phyloP scores from a whole-genome alignment of 2,888 invertebrate genomes.

The Netelia melanura region DNA sequence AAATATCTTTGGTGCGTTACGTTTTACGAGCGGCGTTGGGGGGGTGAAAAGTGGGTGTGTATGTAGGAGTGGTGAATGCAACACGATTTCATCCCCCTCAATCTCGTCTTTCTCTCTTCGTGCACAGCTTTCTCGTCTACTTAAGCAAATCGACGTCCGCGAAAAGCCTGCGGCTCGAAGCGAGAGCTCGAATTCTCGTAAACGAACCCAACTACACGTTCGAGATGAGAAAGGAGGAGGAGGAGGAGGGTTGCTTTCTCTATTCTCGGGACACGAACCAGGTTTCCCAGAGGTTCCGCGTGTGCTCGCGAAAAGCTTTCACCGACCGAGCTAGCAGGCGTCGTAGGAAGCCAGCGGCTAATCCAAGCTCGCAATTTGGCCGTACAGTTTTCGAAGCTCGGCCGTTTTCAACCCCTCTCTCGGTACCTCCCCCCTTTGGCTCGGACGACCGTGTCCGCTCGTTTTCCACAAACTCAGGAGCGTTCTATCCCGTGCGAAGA shows the following conservation, averaged over 20 bases:
- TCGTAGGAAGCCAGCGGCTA: conserved; percentile 50
- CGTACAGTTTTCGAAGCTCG: conserved; percentile 59
- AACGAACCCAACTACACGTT: conserved; percentile 78
- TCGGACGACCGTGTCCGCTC: conserved; percentile 61
- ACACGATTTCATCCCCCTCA: conserved; percentile 36
- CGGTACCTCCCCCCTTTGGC: background rate
- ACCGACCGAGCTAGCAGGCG: conserved; percentile 9
- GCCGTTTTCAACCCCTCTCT: conserved; percentile 49
- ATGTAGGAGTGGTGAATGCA: conserved; percentile 32
- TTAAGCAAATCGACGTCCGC: conserved; percentile 66
- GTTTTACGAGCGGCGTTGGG: conserved; percentile 78
- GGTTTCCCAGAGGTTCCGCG: background rate
- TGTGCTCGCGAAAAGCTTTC: conserved; percentile 62
- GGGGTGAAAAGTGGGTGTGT: too few relatives aligned
- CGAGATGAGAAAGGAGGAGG: conserved; percentile 30
- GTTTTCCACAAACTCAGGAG: conserved; percentile 58
- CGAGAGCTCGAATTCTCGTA: conserved; percentile 72
- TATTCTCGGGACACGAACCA: background rate
- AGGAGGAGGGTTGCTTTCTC: conserved; percentile 3
- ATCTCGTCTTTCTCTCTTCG: conserved; percentile 39
- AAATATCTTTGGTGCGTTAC: conserved; percentile 82
- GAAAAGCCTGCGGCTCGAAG: conserved; percentile 47
- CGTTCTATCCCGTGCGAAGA: conserved; percentile 20
- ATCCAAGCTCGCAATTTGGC: conserved; percentile 69
- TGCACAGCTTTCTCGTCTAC: conserved; percentile 45